Base-by-base conservation (phyloP, 2,888 invertebrate genomes). In the Xylota segnis region DNA sequence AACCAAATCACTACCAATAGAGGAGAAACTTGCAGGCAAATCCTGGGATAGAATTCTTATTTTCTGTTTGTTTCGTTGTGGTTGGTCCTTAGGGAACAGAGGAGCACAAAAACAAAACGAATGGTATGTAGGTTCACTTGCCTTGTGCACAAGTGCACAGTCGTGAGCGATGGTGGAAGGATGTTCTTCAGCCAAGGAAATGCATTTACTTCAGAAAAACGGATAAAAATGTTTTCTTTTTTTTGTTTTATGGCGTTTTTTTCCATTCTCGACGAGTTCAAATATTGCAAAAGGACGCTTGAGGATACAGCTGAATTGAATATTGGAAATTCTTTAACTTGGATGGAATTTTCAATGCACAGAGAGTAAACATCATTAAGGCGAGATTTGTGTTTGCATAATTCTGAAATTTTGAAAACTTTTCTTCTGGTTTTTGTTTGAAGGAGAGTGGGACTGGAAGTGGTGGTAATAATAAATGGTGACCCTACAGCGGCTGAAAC, bases 41-140 rank as follows among this genome's bases (percentile, higher is more conserved):
- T 52, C 58, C 58, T 52, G 50, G 43, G 43, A 59, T 50, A 68
- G 61, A 34, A 59, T 75, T 68, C 37, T 56, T 54, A 61, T 76
- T 76, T 68, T 47, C 32, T 59, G 54, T 61, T 61, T 40, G 58
- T 79, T 79, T 74, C 76, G 54, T 75, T 82, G 81, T 63, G 47
- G 68, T 61, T 75, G 43, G 47, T 74, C 70, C 76, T 76, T 43
- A 63, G 47, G 47, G 14, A 52, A 27, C n/a, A 43, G 14, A 9
- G 16, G 50, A 52, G 1, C n/a, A 3, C 10, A 52, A 52, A 10
- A 34, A n/a, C 4, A 29, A 52, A 58, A 40, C 59, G 37, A 52
- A 56, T 45, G 14, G 14, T 70, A 14, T 9, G 52, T 70, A 14
- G n/a, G 52, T 52, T 52, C 37, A 14, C 14, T 70, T 58, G 58